A percentile compares a stretch with the other conserved stretches of the same genome.
Conservation (phyloP, 2,113 vertebrate genomes). For the Grammatotria lemairii region DNA sequence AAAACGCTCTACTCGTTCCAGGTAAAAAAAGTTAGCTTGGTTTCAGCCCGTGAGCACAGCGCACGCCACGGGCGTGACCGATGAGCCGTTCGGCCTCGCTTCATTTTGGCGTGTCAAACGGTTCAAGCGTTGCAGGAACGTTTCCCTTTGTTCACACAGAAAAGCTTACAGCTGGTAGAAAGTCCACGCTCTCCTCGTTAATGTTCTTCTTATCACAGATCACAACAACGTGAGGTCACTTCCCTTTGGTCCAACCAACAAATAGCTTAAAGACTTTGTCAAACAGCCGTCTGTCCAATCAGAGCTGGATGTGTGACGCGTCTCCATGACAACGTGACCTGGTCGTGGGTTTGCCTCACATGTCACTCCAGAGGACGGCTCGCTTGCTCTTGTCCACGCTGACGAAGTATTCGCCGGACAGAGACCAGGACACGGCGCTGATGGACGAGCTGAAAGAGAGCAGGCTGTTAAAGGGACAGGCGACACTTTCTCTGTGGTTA, state of each 20-base stretch:
- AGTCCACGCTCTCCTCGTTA: not conserved
- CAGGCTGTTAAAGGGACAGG: not conserved
- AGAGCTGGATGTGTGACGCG: not conserved
- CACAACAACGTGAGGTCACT: not conserved
- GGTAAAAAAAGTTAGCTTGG: not conserved
- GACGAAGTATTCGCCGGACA: conserved; percentile 73
- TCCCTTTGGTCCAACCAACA: not conserved
- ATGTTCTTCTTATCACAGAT: not conserved
- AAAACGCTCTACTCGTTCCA: not conserved
- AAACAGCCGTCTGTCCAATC: not conserved
- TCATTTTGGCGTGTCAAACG: not conserved
- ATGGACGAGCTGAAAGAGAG: conserved; percentile 65
- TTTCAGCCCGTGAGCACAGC: not conserved
- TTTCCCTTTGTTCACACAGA: not conserved
- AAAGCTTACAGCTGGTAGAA: not conserved
- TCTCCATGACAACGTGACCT: not conserved
- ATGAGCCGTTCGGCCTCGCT: not conserved
- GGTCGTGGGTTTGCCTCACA: conserved; percentile 30
- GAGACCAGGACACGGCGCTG: conserved; percentile 81
- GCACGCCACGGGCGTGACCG: not conserved
- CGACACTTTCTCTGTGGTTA: not conserved
- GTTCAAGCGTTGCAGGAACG: not conserved
- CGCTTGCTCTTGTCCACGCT: conserved; percentile 79
- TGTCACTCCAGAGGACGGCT: conserved; percentile 78
- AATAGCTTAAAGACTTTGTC: not conserved